Base-by-base conservation (phyloP, 53 echinoderm and acorn worm species). In the Holothuria leucospilota region DNA sequence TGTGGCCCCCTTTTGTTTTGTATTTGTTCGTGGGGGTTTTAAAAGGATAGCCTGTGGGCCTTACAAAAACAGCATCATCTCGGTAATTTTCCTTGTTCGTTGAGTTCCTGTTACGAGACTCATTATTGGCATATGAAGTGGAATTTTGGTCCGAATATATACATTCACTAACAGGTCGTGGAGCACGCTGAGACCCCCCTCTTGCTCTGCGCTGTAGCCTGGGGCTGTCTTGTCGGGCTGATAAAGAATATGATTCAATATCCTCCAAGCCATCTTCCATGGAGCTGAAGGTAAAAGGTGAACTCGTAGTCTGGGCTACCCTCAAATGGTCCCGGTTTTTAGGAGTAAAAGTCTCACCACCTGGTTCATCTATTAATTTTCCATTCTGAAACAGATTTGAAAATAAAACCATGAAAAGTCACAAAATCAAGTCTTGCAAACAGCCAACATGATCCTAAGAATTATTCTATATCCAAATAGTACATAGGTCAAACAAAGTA, bases 241-340 rank as follows among this genome's bases (percentile, higher is more conserved):
- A 82, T 30, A 90, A 74, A 78, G 85, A 85, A 78, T 90, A 92
- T 11, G 99, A 88, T 78, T 98, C 99, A 6, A 92, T 81, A 71
- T 98, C 93, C 82, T 98, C 98, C 26, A 98, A 85, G 14, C 99
- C 99, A 8, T 98, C 99, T 87, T 98, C 99, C 99, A 98, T 98
- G 65, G 99, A 98, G 68, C 95, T 95, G 85, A 98, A 95, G 78
- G 81, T 90, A 85, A 92, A 98, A 0, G 95, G 95, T n/a, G 95
- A 93, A 71, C 93, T 98, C 69, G 92, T 92, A 16, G 66, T 65
- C 6, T 46, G 51, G 6, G 65, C 65, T 15, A 74, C 74, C 63
- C 77, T 75, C 63, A 73, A 51, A 51, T 86, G 74, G 74, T 75
- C 86, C 30, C 63, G 84, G 52, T 83, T 83, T 66, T 67, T 83